phyloP scores from a whole-genome alignment of 2,797 vertebrate genomes.

The Eleutherodactylus coqui region DNA sequence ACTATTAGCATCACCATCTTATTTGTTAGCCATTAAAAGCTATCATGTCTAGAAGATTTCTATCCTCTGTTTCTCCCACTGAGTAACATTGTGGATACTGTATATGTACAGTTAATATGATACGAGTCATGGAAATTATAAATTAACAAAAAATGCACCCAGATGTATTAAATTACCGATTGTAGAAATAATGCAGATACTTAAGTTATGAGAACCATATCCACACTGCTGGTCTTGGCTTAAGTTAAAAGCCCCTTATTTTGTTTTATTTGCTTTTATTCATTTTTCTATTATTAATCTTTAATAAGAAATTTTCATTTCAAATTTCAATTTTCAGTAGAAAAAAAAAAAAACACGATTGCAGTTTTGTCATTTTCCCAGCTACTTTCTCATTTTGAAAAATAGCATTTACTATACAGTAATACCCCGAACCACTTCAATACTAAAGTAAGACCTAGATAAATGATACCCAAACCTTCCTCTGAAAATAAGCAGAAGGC shows the following conservation, averaged over 20 bases:
- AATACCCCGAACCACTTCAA: background rate
- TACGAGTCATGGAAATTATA: background rate
- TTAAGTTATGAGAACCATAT: background rate
- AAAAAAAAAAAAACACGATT: background rate
- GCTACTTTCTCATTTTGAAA: background rate
- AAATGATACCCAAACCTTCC: background rate
- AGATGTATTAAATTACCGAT: background rate
- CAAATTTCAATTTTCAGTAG: background rate
- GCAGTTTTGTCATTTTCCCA: background rate
- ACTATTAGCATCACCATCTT: too few species aligned
- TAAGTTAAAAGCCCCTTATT: background rate
- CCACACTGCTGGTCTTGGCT: background rate
- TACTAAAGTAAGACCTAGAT: background rate
- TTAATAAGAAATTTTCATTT: background rate
- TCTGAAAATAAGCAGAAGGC: background rate
- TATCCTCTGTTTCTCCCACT: too few species aligned
- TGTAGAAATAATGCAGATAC: background rate
- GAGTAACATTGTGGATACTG: too few species aligned
- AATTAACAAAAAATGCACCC: background rate
- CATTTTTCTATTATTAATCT: background rate
- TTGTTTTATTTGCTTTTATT: background rate
- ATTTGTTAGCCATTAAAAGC: too few species aligned
- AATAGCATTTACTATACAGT: background rate
- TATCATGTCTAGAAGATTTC: too few species aligned
- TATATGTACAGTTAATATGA: background rate